Percentiles rank a stretch among this genome's conserved stretches.
Conservation (phyloP, 2,888 invertebrate genomes). For the Blera fallax region DNA sequence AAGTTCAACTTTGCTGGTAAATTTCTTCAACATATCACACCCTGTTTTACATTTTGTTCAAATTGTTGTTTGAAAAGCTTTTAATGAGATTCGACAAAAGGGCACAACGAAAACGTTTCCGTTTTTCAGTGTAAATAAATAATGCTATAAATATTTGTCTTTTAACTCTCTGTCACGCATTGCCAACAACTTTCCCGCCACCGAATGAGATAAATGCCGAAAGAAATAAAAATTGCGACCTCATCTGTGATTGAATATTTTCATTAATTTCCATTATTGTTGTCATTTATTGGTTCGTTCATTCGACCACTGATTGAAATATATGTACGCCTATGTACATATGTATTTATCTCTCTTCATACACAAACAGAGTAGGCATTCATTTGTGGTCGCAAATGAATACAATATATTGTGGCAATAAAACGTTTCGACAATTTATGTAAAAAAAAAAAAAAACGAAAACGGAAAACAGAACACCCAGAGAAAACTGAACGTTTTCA, state of each 20-base stretch:
- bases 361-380: conserved; percentile 1
- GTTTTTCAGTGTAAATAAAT: conserved; percentile 11
- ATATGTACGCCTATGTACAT: conserved; percentile 8
- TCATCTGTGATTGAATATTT: conserved; percentile 61
- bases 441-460: neutral
- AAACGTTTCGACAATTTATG: conserved; percentile 23
- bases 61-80: conserved; percentile 9
- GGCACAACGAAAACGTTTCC: neutral
- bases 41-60: neutral
- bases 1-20: no score
- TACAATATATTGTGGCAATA: conserved; percentile 49
- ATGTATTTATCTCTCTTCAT: neutral
- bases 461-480: neutral
- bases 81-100: neutral
- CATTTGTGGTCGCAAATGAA: conserved; percentile 49
- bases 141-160: conserved; percentile 30
- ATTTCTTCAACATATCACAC: no score
- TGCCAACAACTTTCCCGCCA: neutral
- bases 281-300: conserved; percentile 65
- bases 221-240: neutral
- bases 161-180: conserved; percentile 1
- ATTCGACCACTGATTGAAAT: conserved; percentile 60
- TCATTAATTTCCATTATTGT: conserved; percentile 67
- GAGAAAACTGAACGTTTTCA: conserved; percentile 34
- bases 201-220: neutral